Evolutionary conservation across 2,888 invertebrate genomes (phyloP).

Genomic region (Lapara coniferarum): DNA sequence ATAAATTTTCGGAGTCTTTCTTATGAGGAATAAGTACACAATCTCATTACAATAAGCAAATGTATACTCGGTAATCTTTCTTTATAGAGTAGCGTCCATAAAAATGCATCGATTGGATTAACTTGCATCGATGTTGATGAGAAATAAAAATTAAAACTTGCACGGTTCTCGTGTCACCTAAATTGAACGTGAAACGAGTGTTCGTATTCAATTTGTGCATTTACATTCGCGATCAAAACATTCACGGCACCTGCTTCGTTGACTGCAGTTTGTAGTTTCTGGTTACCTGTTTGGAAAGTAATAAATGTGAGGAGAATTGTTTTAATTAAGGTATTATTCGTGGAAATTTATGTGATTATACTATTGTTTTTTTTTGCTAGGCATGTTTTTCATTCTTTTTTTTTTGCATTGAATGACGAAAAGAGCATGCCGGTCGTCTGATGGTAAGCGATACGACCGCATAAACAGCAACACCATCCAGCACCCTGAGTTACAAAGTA

Average conservation of each 20-base stretch:
- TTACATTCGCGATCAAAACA: conserved; percentile 27
- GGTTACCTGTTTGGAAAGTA: background rate
- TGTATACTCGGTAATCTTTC: background rate
- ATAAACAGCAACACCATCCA: no score
- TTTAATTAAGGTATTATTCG: background rate
- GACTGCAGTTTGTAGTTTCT: conserved; percentile 26
- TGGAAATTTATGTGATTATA: background rate
- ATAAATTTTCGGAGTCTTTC: no score
- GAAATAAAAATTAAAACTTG: conserved; percentile 27
- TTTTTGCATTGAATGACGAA: no score
- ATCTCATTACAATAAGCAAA: background rate
- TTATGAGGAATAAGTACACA: background rate
- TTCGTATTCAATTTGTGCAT: conserved; percentile 28
- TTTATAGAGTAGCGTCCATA: background rate
- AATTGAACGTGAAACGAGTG: conserved; percentile 29
- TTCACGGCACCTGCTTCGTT: conserved; percentile 24
- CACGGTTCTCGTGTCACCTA: conserved; percentile 21
- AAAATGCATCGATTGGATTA: background rate
- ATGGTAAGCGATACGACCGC: no score
- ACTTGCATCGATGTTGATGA: background rate
- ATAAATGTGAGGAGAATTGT: background rate
- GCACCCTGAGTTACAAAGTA: no score
- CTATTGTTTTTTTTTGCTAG: background rate
- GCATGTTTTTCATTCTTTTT: background rate
- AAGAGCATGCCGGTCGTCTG: no score